phyloP scores from a whole-genome alignment of 2,888 invertebrate genomes.

The Pasiphila rectangulata region DNA sequence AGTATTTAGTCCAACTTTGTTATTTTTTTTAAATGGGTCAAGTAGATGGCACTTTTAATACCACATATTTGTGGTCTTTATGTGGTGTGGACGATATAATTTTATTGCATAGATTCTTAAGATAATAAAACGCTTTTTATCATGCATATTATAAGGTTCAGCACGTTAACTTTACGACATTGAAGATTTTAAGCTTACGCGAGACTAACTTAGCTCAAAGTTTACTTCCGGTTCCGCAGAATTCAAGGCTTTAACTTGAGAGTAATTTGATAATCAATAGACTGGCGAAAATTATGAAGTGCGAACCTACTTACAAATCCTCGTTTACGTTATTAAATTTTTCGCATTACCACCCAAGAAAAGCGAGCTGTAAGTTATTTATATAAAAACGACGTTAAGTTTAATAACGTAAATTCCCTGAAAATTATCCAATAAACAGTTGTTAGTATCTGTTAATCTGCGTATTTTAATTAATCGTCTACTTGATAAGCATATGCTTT shows the following conservation, averaged over 20 bases:
- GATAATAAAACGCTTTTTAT: not conserved
- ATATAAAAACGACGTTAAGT: not conserved
- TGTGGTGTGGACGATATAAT: not conserved
- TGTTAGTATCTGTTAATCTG: too few species aligned
- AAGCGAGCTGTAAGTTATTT: not conserved
- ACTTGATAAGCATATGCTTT: too few species aligned
- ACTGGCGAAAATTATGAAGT: not conserved
- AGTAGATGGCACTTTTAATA: too few species aligned
- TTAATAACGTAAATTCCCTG: not conserved
- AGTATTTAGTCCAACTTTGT: too few species aligned
- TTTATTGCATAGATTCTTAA: not conserved
- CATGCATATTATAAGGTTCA: not conserved
- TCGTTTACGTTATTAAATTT: conserved; percentile 2
- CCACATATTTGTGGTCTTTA: too few species aligned
- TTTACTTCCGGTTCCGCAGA: not conserved
- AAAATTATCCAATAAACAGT: not conserved
- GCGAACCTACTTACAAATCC: not conserved
- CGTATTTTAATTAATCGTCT: too few species aligned
- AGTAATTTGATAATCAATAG: not conserved
- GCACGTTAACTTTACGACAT: conserved; percentile 4
- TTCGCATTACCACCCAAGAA: not conserved
- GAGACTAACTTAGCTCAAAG: conserved; percentile 8
- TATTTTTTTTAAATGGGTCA: too few species aligned
- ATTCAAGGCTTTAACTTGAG: not conserved
- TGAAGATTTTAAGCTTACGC: not conserved